phyloP scores from a whole-genome alignment of 1,140 invertebrate genomes.

The Halyomorpha halys region DNA sequence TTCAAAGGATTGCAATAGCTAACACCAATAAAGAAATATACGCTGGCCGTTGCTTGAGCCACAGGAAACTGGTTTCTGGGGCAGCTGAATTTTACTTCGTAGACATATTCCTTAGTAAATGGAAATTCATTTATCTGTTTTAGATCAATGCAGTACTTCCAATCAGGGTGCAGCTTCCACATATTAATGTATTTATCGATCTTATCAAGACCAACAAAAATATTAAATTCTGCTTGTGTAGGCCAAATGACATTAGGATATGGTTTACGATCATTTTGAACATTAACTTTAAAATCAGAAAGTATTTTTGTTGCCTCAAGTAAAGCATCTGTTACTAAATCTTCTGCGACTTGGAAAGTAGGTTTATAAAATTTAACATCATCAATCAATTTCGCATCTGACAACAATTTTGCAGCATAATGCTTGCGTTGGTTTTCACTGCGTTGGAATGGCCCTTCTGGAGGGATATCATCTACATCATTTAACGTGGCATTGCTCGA shows the following conservation, averaged over 20 bases:
- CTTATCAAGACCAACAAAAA: background rate
- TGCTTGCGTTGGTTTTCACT: too few relatives aligned
- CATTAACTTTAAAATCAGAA: background rate
- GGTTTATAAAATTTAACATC: background rate
- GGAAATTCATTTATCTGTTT: slow-evolving; percentile 9
- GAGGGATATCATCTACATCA: too few relatives aligned
- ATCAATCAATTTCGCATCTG: background rate
- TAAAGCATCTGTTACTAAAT: background rate
- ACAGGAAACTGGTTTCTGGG: background rate
- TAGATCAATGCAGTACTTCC: slow-evolving; percentile 2
- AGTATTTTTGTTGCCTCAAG: background rate
- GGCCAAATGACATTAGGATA: slow-evolving; percentile 1
- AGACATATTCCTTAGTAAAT: slow-evolving; percentile 1
- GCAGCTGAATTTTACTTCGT: slow-evolving; percentile 12
- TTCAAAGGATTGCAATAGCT: background rate
- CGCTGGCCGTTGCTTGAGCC: slow-evolving; percentile 1
- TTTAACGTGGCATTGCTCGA: too few relatives aligned
- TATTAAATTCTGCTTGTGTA: background rate
- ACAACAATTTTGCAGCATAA: too few relatives aligned
- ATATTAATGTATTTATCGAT: background rate
- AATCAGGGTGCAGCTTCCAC: background rate
- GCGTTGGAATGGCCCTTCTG: too few relatives aligned
- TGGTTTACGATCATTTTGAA: background rate
- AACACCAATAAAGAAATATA: background rate
- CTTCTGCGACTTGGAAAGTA: slow-evolving; percentile 4